Percentiles rank a stretch among this genome's conserved stretches.
These are phyloP conservation scores for Orius laevigatus DNA, from an alignment of 1,140 invertebrate genomes.

Conservation along the genomic window DNA sequence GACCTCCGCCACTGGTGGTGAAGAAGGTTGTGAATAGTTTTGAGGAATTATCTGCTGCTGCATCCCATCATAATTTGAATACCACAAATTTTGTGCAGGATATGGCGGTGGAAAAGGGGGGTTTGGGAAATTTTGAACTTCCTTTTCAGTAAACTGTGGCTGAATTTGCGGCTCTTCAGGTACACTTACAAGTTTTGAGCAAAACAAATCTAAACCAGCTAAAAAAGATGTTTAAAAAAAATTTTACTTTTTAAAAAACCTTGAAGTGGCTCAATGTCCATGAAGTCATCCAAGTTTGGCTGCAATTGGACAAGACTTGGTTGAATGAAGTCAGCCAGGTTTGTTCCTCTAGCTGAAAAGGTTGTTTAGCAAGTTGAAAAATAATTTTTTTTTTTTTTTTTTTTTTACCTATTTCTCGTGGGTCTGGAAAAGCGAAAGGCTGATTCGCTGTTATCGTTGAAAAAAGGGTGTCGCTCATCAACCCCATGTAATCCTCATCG, in stretches of 20 bases:
- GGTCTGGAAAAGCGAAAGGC: conserved; percentile 90
- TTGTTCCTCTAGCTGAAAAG: conserved; percentile 39
- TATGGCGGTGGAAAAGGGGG: conserved; percentile 4
- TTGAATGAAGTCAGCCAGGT: conserved; percentile 90
- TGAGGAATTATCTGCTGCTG: conserved; percentile 2
- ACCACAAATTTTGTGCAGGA: background rate
- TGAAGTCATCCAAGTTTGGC: conserved; percentile 92
- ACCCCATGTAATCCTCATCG: conserved; percentile 76
- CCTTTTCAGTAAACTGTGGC: background rate
- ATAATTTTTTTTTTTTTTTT: background rate
- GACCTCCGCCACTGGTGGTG: background rate
- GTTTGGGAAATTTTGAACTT: conserved; percentile 7
- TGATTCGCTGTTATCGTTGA: conserved; percentile 73
- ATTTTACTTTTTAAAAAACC: conserved; percentile 33
- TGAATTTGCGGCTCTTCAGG: conserved; percentile 36
- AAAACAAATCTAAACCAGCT: conserved; percentile 38
- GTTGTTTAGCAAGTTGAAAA: background rate
- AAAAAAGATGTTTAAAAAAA: conserved; percentile 20
- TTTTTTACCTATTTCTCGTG: conserved; percentile 78
- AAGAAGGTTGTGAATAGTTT: conserved; percentile 20
- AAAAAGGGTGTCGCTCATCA: conserved; percentile 80
- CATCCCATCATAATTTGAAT: background rate
- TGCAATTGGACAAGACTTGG: conserved; percentile 91
- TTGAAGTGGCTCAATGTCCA: conserved; percentile 73
- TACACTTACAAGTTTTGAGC: conserved; percentile 41